These are phyloP conservation scores for Microctonus aethiopoides DNA, from an alignment of 2,888 invertebrate genomes.

Conservation along the genomic window DNA sequence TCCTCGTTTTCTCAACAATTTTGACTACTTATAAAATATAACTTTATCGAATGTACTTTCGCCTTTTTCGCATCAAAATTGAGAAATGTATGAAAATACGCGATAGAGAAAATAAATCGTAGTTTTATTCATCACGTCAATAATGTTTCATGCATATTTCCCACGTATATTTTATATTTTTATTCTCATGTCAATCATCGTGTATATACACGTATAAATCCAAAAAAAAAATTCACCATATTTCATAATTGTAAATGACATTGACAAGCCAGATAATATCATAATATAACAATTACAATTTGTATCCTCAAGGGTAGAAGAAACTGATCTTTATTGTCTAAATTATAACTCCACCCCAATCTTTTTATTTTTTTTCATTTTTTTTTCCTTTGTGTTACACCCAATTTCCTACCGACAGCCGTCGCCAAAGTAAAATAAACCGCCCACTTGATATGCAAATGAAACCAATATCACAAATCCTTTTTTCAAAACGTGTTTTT, in stretches of 20 bases:
- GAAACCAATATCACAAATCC: slow-evolving; percentile 57
- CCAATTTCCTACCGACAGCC: slow-evolving; percentile 54
- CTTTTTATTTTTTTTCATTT: no score
- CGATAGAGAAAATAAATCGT: slow-evolving; percentile 35
- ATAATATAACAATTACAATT: no score
- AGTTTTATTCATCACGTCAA: slow-evolving; percentile 27
- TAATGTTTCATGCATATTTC: slow-evolving; percentile 17
- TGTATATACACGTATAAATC: no score
- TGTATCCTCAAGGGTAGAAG: no score
- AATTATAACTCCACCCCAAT: background rate
- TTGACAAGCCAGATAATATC: background rate
- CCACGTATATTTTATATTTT: no score
- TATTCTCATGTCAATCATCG: no score
- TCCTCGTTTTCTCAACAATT: background rate
- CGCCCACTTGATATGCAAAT: slow-evolving; percentile 54
- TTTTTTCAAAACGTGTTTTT: background rate
- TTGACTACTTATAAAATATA: slow-evolving; percentile 12
- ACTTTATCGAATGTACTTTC: slow-evolving; percentile 24
- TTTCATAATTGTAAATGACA: background rate
- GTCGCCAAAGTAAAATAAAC: slow-evolving; percentile 56
- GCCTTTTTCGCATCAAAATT: slow-evolving; percentile 21
- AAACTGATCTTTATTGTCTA: no score
- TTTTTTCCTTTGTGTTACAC: slow-evolving; percentile 25
- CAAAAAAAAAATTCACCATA: no score
- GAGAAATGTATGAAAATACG: slow-evolving; percentile 31